A percentile compares a stretch with the other conserved stretches of the same genome.
Evolutionary conservation across 2,797 vertebrate genomes (phyloP).

Genomic region (Anas georgica): DNA sequence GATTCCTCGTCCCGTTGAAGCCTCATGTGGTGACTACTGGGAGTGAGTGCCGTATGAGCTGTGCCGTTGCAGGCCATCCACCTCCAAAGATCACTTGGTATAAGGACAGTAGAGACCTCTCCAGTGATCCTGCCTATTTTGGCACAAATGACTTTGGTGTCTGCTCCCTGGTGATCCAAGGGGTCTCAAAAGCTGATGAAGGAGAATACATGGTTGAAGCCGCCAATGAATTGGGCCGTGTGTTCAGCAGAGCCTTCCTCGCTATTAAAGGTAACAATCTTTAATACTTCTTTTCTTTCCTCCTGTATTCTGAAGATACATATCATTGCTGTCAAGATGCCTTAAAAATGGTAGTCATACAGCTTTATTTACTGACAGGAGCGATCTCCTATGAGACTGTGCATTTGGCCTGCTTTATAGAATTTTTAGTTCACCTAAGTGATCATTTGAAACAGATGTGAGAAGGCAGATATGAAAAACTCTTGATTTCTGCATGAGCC

Average conservation of each 20-base stretch:
- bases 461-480: neutral
- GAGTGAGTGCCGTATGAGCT: constrained; percentile 89
- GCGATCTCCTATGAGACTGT: neutral
- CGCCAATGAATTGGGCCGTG: constrained; percentile 81
- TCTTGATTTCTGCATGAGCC: neutral
- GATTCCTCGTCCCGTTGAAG: constrained; percentile 84
- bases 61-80: constrained; percentile 86
- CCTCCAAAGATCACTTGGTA: constrained; percentile 86
- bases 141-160: constrained; percentile 86
- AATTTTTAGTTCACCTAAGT: neutral
- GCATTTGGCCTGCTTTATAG: neutral
- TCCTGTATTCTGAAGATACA: no score
- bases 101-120: constrained; percentile 82
- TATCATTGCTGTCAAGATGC: neutral
- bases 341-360: neutral
- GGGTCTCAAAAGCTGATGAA: constrained; percentile 77
- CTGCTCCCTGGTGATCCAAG: constrained; percentile 85
- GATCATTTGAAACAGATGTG: neutral
- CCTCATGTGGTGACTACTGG: constrained; percentile 83
- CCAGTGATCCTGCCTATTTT: constrained; percentile 79
- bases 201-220: constrained; percentile 84
- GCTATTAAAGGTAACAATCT: constrained; percentile 80
- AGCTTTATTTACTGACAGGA: neutral
- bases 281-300: neutral
- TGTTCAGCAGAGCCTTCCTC: constrained; percentile 80